Evolutionary conservation across 2,888 invertebrate species (phyloP).

Genomic region (Papilio demoleus): DNA sequence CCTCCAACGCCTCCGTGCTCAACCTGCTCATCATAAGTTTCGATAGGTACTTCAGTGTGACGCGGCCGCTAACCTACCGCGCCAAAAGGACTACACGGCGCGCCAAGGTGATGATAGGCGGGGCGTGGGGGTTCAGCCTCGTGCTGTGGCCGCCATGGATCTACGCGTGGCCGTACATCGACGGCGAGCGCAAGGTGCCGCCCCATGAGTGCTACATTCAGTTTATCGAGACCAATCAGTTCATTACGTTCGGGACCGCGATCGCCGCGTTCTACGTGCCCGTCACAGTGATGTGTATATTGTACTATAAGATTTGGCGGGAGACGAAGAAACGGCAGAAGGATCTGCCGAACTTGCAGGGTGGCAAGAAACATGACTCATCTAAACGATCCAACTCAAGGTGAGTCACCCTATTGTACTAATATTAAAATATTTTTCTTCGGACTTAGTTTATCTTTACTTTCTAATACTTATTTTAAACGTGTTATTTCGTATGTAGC

Average conservation of each 20-base stretch:
- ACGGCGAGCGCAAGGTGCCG: slow-evolving; percentile 96
- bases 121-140: slow-evolving; percentile 97
- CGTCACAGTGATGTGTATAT: slow-evolving; percentile 97
- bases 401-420: too few species aligned
- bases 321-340: slow-evolving; percentile 98
- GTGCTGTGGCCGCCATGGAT: slow-evolving; percentile 99
- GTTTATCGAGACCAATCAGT: slow-evolving; percentile 99
- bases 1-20: slow-evolving; percentile 98
- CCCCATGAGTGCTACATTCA: slow-evolving; percentile 97
- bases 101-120: slow-evolving; percentile 97
- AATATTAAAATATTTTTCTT: too few species aligned
- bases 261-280: slow-evolving; percentile 99
- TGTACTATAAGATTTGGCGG: slow-evolving; percentile 97
- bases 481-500: slow-evolving; percentile 2
- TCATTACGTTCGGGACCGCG: slow-evolving; percentile 98
- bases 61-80: slow-evolving; percentile 96
- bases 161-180: slow-evolving; percentile 99
- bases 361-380: slow-evolving; percentile 93
- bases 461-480: neutral
- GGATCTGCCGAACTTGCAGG: slow-evolving; percentile 95
- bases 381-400: slow-evolving; percentile 96
- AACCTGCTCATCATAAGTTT: slow-evolving; percentile 99
- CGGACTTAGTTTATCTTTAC: too few species aligned
- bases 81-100: slow-evolving; percentile 96
- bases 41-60: slow-evolving; percentile 97